Base-by-base conservation (phyloP, 2,797 vertebrate species). In the Echiichthys vipera region DNA sequence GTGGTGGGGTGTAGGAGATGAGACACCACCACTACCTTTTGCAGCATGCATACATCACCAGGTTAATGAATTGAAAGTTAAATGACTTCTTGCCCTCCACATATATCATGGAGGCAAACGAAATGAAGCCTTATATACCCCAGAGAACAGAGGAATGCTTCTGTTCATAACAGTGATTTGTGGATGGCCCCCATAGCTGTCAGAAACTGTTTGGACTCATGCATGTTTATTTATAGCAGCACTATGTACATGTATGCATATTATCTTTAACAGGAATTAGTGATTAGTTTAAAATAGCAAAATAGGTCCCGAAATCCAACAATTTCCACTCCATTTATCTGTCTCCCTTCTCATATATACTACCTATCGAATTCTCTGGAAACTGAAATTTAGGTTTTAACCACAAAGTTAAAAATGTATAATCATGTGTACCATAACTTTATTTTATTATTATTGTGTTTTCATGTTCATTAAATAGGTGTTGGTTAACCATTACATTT, bases 141-240 rank as follows among this genome's bases (percentile, higher is more conserved):
- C 55, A 65, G 93, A 94, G 94, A 90, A 92, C 90, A 90, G 84
- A 93, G 92, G 93, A 95, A 94, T 94, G 94, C 93, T 94, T 94
- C 91, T 94, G 94, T 94, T 93, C 89, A 90, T 90, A 90, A 90
- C 81, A 78, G 75, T 94, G 94, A 94, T 95, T 94, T 94, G 93
- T 94, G 82, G 89, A 85, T 57, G 51, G 64, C 85, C 91, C 74
- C 65, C 58, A 53, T 56, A 68, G 54, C 81, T 73, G 81, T 39
- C 77, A 82, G 79, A 67, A 65, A 74, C 57, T 65, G 53, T 84
- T 65, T 54, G 45, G 61, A 70, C 66, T 77, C 13, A 47, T n/a
- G 22, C 37, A 24, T 53, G 15, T 63, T 62, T n/a, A 73, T 37
- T 18, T 39, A 39, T 5, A 67, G 27, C 18, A 65, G 15, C 55